Percentiles rank a stretch among this genome's conserved stretches.
Evolutionary conservation across 2,113 vertebrate species (phyloP).

Genomic region (Strigops habroptila): DNA sequence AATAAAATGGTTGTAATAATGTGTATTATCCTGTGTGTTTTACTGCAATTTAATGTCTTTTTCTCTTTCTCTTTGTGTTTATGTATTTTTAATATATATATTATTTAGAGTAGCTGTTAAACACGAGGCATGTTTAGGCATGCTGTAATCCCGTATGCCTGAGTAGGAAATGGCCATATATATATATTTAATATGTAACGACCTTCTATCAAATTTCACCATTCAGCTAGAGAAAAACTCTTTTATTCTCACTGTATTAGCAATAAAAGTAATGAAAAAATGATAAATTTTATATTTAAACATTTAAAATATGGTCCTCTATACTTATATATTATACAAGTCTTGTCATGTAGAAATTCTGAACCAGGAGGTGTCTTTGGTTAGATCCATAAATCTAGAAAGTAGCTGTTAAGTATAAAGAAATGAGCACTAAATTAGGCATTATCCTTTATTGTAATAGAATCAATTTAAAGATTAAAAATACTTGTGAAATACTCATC

Average conservation of each 20-base stretch:
- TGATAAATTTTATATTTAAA: neutral
- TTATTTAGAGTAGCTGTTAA: neutral
- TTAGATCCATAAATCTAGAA: neutral
- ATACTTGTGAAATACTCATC: neutral
- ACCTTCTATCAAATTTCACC: neutral
- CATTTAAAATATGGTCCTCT: neutral
- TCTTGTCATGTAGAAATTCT: neutral
- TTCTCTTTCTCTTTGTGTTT: neutral
- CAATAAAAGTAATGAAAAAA: neutral
- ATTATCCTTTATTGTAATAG: neutral
- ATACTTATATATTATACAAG: neutral
- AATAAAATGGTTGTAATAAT: neutral
- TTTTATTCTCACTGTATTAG: neutral
- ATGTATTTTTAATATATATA: neutral
- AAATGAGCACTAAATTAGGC: neutral
- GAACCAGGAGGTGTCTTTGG: neutral
- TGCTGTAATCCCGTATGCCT: neutral
- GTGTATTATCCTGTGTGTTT: neutral
- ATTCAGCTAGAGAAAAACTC: neutral
- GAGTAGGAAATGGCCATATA: neutral
- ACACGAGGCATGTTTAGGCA: neutral
- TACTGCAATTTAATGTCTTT: neutral
- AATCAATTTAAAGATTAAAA: neutral
- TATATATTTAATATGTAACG: neutral
- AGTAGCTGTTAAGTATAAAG: neutral